Percentiles rank a stretch among this genome's conserved stretches.
phyloP scores from a whole-genome alignment of 35 echinoderm and acorn worm species.

The Ptychodera flava region DNA sequence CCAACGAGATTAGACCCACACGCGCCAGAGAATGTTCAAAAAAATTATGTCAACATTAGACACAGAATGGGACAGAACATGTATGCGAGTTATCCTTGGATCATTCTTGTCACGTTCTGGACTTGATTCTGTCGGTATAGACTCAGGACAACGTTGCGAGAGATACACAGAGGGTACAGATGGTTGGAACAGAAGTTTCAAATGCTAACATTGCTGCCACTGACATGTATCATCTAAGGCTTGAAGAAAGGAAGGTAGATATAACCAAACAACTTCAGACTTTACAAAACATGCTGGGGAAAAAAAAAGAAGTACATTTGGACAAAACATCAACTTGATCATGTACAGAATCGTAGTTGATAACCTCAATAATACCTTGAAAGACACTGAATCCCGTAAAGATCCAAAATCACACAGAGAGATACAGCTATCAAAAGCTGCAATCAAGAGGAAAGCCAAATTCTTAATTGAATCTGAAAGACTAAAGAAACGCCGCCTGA shows the following conservation, averaged over 20 bases:
- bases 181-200: not conserved
- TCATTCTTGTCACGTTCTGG: not conserved
- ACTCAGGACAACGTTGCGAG: not conserved
- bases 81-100: not conserved
- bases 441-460: not conserved
- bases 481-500: not conserved
- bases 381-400: not conserved
- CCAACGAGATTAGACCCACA: not conserved
- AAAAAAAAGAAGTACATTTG: not conserved
- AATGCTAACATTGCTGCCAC: not conserved
- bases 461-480: not conserved
- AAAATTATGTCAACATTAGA: not conserved
- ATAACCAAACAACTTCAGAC: not conserved
- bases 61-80: not conserved
- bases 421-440: not conserved
- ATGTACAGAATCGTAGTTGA: not conserved
- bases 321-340: not conserved
- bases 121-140: not conserved
- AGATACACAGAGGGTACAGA: not conserved
- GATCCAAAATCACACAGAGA: not conserved
- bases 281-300: not conserved
- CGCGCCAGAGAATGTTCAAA: not conserved
- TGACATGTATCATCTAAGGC: not conserved
- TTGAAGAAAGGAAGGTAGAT: not conserved
- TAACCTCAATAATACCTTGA: not conserved